A percentile compares a stretch with the other conserved stretches of the same genome.
These are phyloP conservation scores for Motacilla alba DNA, from an alignment of 2,113 vertebrate genomes.

Conservation along the genomic window DNA sequence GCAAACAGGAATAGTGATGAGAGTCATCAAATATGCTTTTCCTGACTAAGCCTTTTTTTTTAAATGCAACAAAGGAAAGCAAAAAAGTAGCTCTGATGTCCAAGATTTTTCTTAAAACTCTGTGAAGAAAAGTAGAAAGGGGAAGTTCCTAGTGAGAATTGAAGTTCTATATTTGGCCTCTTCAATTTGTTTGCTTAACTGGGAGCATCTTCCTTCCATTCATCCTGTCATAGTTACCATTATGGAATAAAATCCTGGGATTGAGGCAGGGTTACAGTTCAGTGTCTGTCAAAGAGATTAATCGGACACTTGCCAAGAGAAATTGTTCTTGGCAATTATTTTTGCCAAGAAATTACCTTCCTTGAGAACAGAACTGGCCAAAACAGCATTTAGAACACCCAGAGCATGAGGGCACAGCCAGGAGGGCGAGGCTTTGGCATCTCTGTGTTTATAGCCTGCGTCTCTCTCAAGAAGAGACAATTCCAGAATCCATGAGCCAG, in stretches of 20 bases:
- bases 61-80: neutral
- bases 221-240: neutral
- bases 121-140: neutral
- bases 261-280: neutral
- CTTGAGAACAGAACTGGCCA: neutral
- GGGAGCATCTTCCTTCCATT: constrained; percentile 40
- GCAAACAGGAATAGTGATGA: neutral
- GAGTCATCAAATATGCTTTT: neutral
- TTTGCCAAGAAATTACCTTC: neutral
- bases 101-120: constrained; percentile 9
- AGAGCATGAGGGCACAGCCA: neutral
- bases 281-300: neutral
- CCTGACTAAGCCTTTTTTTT: constrained; percentile 19
- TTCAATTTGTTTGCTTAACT: constrained; percentile 29
- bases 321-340: neutral
- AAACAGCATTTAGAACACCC: neutral
- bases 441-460: neutral
- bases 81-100: neutral
- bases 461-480: neutral
- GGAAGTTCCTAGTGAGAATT: constrained; percentile 10
- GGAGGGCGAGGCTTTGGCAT: neutral
- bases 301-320: neutral
- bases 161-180: constrained; percentile 16
- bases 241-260: neutral
- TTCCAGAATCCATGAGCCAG: neutral